Percentiles rank a stretch among this genome's conserved stretches.
phyloP scores from a whole-genome alignment of 1,140 invertebrate genomes.

The Cheumatopsyche charites region DNA sequence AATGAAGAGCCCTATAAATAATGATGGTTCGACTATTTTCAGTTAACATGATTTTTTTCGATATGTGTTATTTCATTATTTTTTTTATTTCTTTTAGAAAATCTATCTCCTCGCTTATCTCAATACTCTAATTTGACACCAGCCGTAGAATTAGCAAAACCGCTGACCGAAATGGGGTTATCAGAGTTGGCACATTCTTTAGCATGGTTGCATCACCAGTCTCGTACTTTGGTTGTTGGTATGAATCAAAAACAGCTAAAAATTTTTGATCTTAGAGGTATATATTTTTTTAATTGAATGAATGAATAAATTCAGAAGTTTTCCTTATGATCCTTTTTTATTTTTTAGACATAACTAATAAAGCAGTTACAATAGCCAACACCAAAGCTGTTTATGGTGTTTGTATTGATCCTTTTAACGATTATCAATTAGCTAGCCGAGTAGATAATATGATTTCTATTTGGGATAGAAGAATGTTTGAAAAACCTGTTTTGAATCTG shows the following conservation, averaged over 20 bases:
- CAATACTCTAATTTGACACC: conserved; percentile 43
- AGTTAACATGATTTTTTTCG: background rate
- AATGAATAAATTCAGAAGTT: no score
- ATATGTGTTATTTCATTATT: conserved; percentile 32
- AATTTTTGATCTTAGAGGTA: conserved; percentile 91
- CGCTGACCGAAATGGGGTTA: conserved; percentile 71
- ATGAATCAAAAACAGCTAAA: conserved; percentile 90
- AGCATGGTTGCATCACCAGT: conserved; percentile 80
- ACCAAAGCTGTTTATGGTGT: conserved; percentile 86
- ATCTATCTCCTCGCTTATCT: conserved; percentile 34
- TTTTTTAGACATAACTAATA: conserved; percentile 69
- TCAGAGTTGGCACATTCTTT: conserved; percentile 85
- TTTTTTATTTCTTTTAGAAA: conserved; percentile 28
- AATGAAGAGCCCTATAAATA: conserved; percentile 58
- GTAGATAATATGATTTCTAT: conserved; percentile 80
- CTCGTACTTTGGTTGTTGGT: conserved; percentile 79
- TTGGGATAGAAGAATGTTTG: conserved; percentile 88
- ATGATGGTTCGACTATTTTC: conserved; percentile 49
- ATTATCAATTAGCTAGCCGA: conserved; percentile 81
- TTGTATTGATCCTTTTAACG: conserved; percentile 76
- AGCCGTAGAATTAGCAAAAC: conserved; percentile 58
- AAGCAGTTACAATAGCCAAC: conserved; percentile 72
- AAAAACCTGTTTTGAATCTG: conserved; percentile 80
- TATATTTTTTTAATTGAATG: no score
- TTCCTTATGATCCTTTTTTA: conserved; percentile 39